phyloP scores from a whole-genome alignment of 2,888 invertebrate genomes.

The Nemurella pictetii region DNA sequence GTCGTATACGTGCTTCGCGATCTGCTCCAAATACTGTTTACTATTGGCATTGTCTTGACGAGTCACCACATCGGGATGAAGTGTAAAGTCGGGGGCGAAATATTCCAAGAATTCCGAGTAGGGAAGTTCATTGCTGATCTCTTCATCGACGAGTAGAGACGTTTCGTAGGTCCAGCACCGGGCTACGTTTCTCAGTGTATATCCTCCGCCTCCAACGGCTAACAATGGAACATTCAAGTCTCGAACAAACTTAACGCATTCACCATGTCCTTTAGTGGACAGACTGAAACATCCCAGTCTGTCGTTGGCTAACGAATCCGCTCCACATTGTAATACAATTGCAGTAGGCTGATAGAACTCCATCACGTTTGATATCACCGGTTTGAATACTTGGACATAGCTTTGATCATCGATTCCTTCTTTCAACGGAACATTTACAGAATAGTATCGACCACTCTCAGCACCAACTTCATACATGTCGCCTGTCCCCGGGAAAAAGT shows the following conservation, averaged over 20 bases:
- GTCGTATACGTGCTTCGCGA: slow-evolving; percentile 83
- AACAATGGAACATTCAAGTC: slow-evolving; percentile 88
- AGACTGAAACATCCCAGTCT: slow-evolving; percentile 94
- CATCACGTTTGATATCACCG: slow-evolving; percentile 91
- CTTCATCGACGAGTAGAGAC: slow-evolving; percentile 87
- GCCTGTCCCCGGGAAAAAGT: slow-evolving; percentile 97
- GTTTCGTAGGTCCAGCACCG: slow-evolving; percentile 99
- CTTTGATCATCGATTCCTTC: slow-evolving; percentile 96
- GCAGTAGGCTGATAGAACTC: slow-evolving; percentile 95
- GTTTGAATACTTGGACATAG: slow-evolving; percentile 92
- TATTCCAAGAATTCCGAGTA: slow-evolving; percentile 96
- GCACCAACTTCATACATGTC: slow-evolving; percentile 99
- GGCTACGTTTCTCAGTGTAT: slow-evolving; percentile 95
- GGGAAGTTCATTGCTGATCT: slow-evolving; percentile 92
- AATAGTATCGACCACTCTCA: slow-evolving; percentile 94
- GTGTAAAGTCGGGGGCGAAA: slow-evolving; percentile 94
- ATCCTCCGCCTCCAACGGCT: slow-evolving; percentile 84
- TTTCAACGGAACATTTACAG: slow-evolving; percentile 96
- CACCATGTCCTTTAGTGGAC: slow-evolving; percentile 93
- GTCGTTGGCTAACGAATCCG: slow-evolving; percentile 96
- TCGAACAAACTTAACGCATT: slow-evolving; percentile 96
- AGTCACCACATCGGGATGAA: slow-evolving; percentile 91
- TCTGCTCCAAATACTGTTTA: slow-evolving; percentile 91
- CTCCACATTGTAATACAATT: slow-evolving; percentile 97
- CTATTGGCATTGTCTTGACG: slow-evolving; percentile 91